phyloP scores from a whole-genome alignment of 2,797 vertebrate genomes.

The Enteromius fasciolatus region DNA sequence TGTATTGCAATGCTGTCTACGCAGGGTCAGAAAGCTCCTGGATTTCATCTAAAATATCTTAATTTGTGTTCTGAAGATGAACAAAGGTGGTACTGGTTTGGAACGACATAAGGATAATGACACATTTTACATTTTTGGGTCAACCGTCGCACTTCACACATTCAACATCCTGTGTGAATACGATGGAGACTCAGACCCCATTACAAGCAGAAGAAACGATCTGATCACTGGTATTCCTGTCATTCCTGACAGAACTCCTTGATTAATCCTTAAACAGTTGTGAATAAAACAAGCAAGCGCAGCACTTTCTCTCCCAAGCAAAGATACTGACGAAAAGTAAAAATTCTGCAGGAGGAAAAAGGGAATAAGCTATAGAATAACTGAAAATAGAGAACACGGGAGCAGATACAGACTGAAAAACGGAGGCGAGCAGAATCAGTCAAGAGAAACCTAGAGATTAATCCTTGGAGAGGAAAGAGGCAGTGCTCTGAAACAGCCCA shows the following conservation, averaged over 20 bases:
- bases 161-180: background rate
- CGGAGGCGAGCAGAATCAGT: conserved; percentile 33
- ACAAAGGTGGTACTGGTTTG: background rate
- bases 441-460: conserved; percentile 60
- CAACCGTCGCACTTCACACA: background rate
- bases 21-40: background rate
- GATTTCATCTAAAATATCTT: too few species aligned
- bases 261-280: conserved; percentile 2
- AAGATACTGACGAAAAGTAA: background rate
- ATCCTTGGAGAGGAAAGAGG: conserved; percentile 41
- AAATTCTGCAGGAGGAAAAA: background rate
- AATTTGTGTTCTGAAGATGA: background rate
- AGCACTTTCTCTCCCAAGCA: background rate
- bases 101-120: background rate
- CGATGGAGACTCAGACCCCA: background rate
- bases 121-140: background rate
- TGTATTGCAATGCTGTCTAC: background rate
- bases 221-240: background rate
- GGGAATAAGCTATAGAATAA: conserved; percentile 44
- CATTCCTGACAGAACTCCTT: background rate
- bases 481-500: conserved; percentile 25
- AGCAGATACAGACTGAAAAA: background rate
- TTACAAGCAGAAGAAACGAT: background rate
- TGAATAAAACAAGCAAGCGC: conserved; percentile 3
- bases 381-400: conserved; percentile 6